Evolutionary conservation across 1,140 invertebrate genomes (phyloP), one percentile per base, ranked within the genome.

Genomic region (Eupeodes corollae): DNA sequence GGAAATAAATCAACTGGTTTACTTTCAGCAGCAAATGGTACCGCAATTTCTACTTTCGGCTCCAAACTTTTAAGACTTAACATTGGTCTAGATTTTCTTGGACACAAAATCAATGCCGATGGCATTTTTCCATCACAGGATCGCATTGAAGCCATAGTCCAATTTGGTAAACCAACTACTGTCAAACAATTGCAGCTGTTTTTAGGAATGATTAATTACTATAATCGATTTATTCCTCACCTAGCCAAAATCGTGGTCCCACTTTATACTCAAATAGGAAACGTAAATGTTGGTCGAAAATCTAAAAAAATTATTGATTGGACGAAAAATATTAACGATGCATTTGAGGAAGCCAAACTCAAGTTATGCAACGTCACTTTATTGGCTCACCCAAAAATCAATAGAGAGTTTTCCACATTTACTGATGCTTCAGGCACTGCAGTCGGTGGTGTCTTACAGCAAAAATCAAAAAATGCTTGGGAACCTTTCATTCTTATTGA

Each of bases 131-230:
- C 48, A 8, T 38, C 35, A 38, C 3, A n/a, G 16, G 42, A 48
- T n/a, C 30, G 40, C 43, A 26, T 52, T 5, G 30, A 46, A 10
- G 18, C 41, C 1, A 44, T 52, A 13, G n/a, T n/a, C 12, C 40
- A 62, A 0, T 70, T 59, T 49, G 55, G 53, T 9, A 44, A 50
- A 49, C 63, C 69, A 8, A 46, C 50, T n/a, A 58, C 48, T 11
- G 47, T 67, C 13, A 50, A 54, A 18, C 47, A 59, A 37, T 47
- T 67, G n/a, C 47, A 66, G 18, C 44, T 57, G 9, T 75, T 73
- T 49, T 40, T 74, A 5, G 71, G 66, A 1, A 64, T 70, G 54
- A 41, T 69, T 0, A 70, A 70, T 40, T 71, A 63, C 53, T 70
- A 70, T 48, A 44, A 57, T 13, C 37, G 52, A 14, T 67, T 54